Evolutionary conservation across 2,888 invertebrate genomes (phyloP).

Genomic region (Eustalomyia histrio): DNA sequence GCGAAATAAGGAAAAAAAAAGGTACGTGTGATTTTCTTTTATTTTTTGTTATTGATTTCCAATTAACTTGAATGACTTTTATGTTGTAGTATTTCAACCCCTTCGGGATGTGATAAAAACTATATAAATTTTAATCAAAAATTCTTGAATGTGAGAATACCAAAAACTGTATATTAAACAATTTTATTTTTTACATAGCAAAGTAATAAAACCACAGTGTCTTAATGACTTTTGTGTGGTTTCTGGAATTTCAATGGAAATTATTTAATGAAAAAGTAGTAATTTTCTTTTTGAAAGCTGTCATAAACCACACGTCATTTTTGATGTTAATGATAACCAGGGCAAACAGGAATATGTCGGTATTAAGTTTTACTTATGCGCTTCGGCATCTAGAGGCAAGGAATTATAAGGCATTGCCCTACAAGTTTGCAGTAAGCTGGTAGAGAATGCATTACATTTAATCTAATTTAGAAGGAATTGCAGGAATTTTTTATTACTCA

Average conservation of each 20-base stretch:
- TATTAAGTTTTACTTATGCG: too few relatives aligned
- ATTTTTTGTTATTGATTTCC: slow-evolving; percentile 39
- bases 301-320: not conserved
- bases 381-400: too few relatives aligned
- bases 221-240: slow-evolving; percentile 59
- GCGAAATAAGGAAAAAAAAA: not conserved
- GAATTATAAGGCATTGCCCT: too few relatives aligned
- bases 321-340: too few relatives aligned
- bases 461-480: too few relatives aligned
- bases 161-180: not conserved
- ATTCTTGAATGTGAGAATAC: slow-evolving; percentile 13
- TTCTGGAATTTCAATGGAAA: slow-evolving; percentile 7
- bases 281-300: not conserved
- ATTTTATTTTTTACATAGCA: not conserved
- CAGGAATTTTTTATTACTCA: too few relatives aligned
- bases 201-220: slow-evolving; percentile 36
- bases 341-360: too few relatives aligned
- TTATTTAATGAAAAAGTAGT: not conserved
- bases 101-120: slow-evolving; percentile 12
- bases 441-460: too few relatives aligned
- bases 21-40: not conserved
- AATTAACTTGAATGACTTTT: slow-evolving; percentile 48
- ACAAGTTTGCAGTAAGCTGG: too few relatives aligned
- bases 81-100: slow-evolving; percentile 10
- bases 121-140: slow-evolving; percentile 8